A percentile compares a stretch with the other conserved stretches of the same genome.
These are phyloP conservation scores for Hemicentrotus pulcherrimus DNA, from an alignment of 35 echinoderm and acorn worm species.

Conservation along the genomic window DNA sequence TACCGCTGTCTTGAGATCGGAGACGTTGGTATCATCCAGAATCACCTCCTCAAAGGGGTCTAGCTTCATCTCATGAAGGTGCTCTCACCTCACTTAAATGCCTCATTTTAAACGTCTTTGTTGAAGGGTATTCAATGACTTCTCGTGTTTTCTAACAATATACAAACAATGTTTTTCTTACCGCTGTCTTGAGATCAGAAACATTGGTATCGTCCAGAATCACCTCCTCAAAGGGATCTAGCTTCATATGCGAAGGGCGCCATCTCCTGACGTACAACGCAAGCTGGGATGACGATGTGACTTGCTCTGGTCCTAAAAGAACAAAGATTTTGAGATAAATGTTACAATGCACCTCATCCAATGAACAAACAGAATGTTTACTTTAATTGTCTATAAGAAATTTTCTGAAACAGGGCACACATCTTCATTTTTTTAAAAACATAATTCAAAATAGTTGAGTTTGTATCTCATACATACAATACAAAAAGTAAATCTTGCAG, in stretches of 20 bases:
- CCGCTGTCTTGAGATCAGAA: conserved; percentile 79
- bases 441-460: no score
- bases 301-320: conserved; percentile 71
- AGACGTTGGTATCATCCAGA: no score
- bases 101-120: no score
- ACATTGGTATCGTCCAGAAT: conserved; percentile 76
- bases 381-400: no score
- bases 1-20: no score
- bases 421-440: no score
- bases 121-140: no score
- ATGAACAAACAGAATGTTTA: no score
- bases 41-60: conserved; percentile 85
- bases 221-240: conserved; percentile 86
- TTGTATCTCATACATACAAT: no score
- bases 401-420: no score
- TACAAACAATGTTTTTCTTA: background rate
- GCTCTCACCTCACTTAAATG: conserved; percentile 69
- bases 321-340: conserved; percentile 3
- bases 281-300: conserved; percentile 66
- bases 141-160: no score
- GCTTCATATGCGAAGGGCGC: conserved; percentile 84
- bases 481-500: no score
- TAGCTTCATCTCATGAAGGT: conserved; percentile 76
- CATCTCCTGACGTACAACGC: conserved; percentile 80
- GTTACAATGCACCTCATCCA: background rate